These are phyloP conservation scores for Eremobia ochroleuca DNA, from an alignment of 2,888 invertebrate species.

Conservation along the genomic window DNA sequence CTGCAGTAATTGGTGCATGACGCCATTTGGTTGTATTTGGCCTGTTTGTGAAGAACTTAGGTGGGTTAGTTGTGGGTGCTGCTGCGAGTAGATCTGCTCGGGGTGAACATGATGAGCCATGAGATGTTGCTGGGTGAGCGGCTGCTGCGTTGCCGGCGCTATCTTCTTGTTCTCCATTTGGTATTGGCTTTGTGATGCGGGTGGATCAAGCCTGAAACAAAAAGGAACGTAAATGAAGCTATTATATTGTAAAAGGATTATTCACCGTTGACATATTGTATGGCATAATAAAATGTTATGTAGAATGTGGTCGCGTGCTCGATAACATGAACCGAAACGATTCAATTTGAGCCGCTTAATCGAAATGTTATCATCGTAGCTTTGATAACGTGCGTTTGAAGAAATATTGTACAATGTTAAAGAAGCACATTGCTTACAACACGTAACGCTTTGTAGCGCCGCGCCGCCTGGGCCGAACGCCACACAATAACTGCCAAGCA, in stretches of 20 bases:
- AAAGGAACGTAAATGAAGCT: constrained; percentile 56
- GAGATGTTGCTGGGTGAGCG: constrained; percentile 87
- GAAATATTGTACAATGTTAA: constrained; percentile 62
- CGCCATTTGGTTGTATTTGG: constrained; percentile 89
- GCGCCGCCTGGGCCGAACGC: constrained; percentile 17
- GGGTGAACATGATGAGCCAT: constrained; percentile 89
- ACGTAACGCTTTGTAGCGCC: constrained; percentile 65
- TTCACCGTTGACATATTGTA: constrained; percentile 52
- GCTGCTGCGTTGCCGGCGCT: constrained; percentile 90
- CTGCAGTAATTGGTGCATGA: constrained; percentile 90
- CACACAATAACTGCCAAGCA: constrained; percentile 25
- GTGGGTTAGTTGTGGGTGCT: constrained; percentile 86
- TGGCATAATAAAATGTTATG: constrained; percentile 53
- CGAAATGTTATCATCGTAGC: constrained; percentile 77
- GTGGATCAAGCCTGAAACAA: constrained; percentile 93
- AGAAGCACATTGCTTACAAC: constrained; percentile 68
- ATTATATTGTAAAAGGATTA: constrained; percentile 38
- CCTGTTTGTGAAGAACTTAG: constrained; percentile 83
- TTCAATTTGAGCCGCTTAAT: constrained; percentile 81
- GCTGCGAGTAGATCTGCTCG: constrained; percentile 88
- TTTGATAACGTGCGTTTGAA: constrained; percentile 75
- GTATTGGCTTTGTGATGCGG: constrained; percentile 91
- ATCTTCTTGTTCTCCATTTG: constrained; percentile 93
- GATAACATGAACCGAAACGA: constrained; percentile 74
- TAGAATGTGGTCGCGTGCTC: constrained; percentile 69